phyloP scores from a whole-genome alignment of 1,140 invertebrate genomes.

The Oscheius sp. region DNA sequence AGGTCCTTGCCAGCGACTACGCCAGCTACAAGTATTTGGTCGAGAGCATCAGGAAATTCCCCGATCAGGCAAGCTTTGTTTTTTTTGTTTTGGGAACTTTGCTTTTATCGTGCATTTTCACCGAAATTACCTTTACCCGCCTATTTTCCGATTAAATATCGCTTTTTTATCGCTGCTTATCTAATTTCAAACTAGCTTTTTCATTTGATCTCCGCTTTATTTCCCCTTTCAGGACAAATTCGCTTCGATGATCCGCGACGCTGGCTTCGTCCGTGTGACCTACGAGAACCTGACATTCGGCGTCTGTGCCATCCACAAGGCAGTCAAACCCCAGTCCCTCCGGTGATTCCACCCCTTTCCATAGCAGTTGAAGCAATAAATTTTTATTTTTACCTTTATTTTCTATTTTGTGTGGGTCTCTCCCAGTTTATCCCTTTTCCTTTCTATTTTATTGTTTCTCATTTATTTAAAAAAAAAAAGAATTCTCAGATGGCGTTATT shows the following conservation, averaged over 20 bases:
- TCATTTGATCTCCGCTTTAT: too few relatives aligned
- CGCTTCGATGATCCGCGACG: conserved; percentile 62
- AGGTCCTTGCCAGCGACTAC: conserved; percentile 89
- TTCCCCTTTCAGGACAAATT: conserved; percentile 64
- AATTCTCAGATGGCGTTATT: neutral
- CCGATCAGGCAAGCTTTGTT: conserved; percentile 72
- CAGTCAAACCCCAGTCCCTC: conserved; percentile 62
- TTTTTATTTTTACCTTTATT: conserved; percentile 24
- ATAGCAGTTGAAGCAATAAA: neutral
- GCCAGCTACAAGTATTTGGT: conserved; percentile 95
- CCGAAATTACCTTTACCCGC: too few relatives aligned
- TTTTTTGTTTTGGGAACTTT: conserved; percentile 6
- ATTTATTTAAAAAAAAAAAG: neutral
- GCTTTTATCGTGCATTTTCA: too few relatives aligned
- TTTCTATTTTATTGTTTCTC: neutral
- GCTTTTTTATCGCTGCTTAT: too few relatives aligned
- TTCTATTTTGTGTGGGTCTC: conserved; percentile 7
- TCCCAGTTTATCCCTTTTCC: neutral
- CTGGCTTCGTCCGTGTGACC: conserved; percentile 63
- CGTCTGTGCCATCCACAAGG: conserved; percentile 65
- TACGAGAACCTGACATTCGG: conserved; percentile 66
- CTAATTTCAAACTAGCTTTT: too few relatives aligned
- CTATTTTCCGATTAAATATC: too few relatives aligned
- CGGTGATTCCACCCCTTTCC: too few relatives aligned
- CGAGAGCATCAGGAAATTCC: conserved; percentile 94